Conservation (phyloP, 2,113 vertebrate species). For the Hipposideros armiger region DNA sequence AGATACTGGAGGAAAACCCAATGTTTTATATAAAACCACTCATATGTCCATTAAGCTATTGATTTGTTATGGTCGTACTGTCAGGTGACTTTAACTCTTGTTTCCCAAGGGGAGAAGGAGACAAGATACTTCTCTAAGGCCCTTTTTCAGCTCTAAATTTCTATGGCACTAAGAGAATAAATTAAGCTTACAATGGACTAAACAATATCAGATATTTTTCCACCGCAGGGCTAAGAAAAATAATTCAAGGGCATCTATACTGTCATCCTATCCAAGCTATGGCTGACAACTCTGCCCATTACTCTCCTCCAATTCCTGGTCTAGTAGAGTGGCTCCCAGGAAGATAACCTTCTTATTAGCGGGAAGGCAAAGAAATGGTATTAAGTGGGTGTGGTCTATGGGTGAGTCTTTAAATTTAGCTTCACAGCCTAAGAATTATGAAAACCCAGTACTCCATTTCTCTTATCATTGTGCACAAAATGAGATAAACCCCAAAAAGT, state of each 20-base stretch:
- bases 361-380: neutral
- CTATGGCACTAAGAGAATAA: slow-evolving; percentile 36
- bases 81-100: slow-evolving; percentile 27
- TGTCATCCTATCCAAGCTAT: neutral
- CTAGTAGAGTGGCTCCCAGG: neutral
- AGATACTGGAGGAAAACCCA: neutral
- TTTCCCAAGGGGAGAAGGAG: neutral
- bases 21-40: slow-evolving; percentile 49
- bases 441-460: neutral
- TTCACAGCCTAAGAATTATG: neutral
- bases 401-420: neutral
- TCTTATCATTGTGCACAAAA: neutral
- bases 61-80: neutral
- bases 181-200: slow-evolving; percentile 56
- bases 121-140: slow-evolving; percentile 19
- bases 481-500: neutral
- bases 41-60: neutral
- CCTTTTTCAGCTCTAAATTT: slow-evolving; percentile 33
- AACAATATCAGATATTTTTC: neutral
- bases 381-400: neutral
- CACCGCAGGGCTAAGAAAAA: neutral
- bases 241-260: neutral
- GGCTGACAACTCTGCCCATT: neutral
- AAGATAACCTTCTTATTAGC: neutral
- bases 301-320: neutral